These are phyloP conservation scores for Herpetotheres cachinnans DNA, from an alignment of 2,113 vertebrate genomes.

Conservation along the genomic window DNA sequence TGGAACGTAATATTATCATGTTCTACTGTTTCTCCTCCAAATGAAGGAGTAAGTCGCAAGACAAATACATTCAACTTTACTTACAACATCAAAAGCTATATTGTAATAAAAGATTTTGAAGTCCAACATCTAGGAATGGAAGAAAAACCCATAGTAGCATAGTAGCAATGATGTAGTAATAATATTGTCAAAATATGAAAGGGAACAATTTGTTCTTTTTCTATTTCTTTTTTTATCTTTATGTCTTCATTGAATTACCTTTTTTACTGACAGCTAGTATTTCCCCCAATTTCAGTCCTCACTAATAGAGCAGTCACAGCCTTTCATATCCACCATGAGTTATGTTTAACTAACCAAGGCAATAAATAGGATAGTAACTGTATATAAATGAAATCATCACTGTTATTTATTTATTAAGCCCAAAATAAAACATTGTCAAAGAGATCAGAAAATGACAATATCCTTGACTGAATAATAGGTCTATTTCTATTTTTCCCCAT, in stretches of 20 bases:
- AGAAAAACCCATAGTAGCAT: not conserved
- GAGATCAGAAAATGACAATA: not conserved
- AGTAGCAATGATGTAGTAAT: not conserved
- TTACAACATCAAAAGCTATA: not conserved
- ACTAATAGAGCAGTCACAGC: not conserved
- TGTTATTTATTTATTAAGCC: not conserved
- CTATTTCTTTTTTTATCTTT: not conserved
- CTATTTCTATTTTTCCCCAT: not conserved
- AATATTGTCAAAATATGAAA: not conserved
- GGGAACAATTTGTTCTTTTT: not conserved
- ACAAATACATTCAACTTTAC: not conserved
- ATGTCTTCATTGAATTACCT: not conserved
- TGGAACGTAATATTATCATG: not conserved
- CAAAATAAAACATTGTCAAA: not conserved
- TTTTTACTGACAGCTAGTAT: not conserved
- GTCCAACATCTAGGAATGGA: not conserved
- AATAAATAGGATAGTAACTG: not conserved
- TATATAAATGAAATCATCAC: not conserved
- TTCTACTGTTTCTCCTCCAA: not conserved
- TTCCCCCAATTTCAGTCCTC: not conserved
- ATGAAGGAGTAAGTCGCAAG: not conserved
- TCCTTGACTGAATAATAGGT: not conserved
- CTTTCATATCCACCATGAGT: not conserved
- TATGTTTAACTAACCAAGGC: not conserved
- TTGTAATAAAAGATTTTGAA: not conserved